Base-by-base conservation (phyloP, 2,888 invertebrate species). In the Eurytoma adleriae region DNA sequence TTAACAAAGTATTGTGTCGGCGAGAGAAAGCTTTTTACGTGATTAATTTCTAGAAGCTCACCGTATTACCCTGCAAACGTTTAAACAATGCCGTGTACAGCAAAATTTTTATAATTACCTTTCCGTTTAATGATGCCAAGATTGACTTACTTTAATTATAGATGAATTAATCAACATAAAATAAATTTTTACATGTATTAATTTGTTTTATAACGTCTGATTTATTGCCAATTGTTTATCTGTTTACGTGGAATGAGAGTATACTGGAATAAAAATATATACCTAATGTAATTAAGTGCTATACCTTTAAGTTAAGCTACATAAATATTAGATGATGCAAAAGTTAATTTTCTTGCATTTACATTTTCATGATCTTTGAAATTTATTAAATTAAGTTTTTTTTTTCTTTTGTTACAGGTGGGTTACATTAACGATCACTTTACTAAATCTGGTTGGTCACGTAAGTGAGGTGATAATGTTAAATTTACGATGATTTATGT, bases 351-450 rank as follows among this genome's bases (percentile, higher is more conserved):
- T 12, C 20, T 20, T 59, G 13, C 3, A 1, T 54, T 54, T 54
- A 54, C 1, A n/a, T 54, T 16, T 24, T 24, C 24, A 24, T 2
- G 24, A 24, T 54, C 18, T 16, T 64, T 0, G 2, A 64, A 40
- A 2, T 20, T 1, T 64, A 40, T 40, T 40, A 18, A 40, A 64
- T 10, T 64, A 48, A 18, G n/a, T 64, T 40, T 20, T 50, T 52
- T 52, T n/a, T 20, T 14, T 12, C 54, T 54, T 68, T 20, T 68
- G 57, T 40, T 61, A 52, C 68, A 74, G 30, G 72, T 56, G 12
- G 64, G 64, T 81, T 83, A 83, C 57, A 10, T 2, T 24, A 54
- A 24, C 52, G 16, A 20, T 20, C 27, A 24, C 16, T 61, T 24
- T 14, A 61, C 27, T 61, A 24, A 24, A 24, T 61, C 16, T 24